Percentiles rank a stretch among this genome's conserved stretches.
Conservation (phyloP, 2,888 invertebrate genomes). For the Melanophora roralis region DNA sequence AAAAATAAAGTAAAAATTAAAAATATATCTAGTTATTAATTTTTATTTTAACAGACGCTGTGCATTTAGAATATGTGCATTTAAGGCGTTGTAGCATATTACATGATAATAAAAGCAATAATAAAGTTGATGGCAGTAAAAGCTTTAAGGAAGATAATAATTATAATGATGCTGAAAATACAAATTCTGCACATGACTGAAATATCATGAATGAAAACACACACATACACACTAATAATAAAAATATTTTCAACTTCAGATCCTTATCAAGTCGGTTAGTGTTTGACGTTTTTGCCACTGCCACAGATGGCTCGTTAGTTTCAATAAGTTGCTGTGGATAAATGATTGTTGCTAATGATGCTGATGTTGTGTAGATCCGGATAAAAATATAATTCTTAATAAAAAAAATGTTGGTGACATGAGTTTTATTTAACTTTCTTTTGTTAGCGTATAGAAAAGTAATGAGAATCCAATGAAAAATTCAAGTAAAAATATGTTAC, state of each 20-base stretch:
- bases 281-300: neutral
- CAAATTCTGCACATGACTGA: neutral
- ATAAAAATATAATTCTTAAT: constrained; percentile 1
- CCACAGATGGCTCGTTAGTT: neutral
- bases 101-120: neutral
- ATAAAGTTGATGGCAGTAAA: neutral
- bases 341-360: constrained; percentile 27
- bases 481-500: too few species aligned
- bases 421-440: neutral
- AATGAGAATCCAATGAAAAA: too few species aligned
- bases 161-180: constrained; percentile 47
- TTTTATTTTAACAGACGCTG: too few species aligned
- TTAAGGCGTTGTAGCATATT: constrained; percentile 15
- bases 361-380: neutral
- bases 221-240: neutral
- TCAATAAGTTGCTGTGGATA: neutral
- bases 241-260: neutral
- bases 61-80: too few species aligned
- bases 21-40: too few species aligned
- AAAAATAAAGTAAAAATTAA: too few species aligned
- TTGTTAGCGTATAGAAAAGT: neutral
- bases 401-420: constrained; percentile 31
- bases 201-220: neutral
- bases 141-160: constrained; percentile 42
- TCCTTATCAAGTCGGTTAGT: neutral